Conservation (phyloP, 2,888 invertebrate species). For the Sinhomidia bicolor region DNA sequence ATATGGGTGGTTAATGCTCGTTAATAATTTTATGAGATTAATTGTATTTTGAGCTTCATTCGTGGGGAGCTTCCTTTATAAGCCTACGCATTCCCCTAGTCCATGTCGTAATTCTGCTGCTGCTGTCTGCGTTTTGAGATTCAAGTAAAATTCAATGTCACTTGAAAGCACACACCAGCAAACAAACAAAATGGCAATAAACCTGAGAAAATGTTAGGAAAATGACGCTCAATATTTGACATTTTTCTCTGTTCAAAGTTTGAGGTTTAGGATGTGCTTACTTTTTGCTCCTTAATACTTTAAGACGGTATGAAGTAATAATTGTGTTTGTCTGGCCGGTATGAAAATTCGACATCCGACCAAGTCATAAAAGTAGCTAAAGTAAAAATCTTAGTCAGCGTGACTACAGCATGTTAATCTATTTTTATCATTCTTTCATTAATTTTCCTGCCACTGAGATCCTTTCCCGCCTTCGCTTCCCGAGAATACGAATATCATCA, state of each 20-base stretch:
- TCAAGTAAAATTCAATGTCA: conserved; percentile 7
- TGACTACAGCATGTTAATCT: too few relatives aligned
- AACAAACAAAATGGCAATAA: not conserved
- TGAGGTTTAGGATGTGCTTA: not conserved
- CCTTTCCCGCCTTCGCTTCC: too few relatives aligned
- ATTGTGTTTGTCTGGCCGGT: too few relatives aligned
- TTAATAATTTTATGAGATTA: not conserved
- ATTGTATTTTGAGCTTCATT: not conserved
- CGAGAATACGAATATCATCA: too few relatives aligned
- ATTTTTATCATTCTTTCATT: too few relatives aligned
- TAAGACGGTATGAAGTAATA: too few relatives aligned
- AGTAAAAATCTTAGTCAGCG: too few relatives aligned
- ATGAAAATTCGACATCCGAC: too few relatives aligned
- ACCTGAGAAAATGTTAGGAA: not conserved
- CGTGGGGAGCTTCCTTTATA: not conserved
- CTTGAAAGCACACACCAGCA: not conserved
- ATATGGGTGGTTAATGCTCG: not conserved
- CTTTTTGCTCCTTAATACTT: not conserved
- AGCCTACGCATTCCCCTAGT: too few relatives aligned
- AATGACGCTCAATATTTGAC: not conserved
- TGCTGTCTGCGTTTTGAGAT: not conserved
- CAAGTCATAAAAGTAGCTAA: too few relatives aligned
- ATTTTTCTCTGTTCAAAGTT: not conserved
- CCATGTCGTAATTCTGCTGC: too few relatives aligned
- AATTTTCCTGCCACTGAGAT: too few relatives aligned